Percentiles rank a stretch among this genome's conserved stretches.
phyloP scores from a whole-genome alignment of 2,797 vertebrate genomes.

The Mus spretus region DNA sequence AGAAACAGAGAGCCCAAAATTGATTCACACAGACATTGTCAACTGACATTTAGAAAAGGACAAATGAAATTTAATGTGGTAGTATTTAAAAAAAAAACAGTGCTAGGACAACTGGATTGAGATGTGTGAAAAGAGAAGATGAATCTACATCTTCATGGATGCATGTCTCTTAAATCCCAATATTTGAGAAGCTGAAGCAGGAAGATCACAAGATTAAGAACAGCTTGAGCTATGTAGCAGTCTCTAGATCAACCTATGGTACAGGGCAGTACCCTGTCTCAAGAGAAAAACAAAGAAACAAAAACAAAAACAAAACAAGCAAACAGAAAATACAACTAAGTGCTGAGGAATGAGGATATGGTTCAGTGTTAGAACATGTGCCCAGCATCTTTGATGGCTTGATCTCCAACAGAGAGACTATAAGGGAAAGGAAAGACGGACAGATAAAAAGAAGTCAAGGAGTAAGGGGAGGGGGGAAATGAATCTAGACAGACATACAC shows the following conservation, averaged over 20 bases:
- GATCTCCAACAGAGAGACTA: not conserved
- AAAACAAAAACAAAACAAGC: not conserved
- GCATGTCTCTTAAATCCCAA: not conserved
- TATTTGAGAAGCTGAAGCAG: not conserved
- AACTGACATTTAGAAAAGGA: not conserved
- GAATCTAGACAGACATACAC: not conserved
- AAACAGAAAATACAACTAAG: not conserved
- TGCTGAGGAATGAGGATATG: not conserved
- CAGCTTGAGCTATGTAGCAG: not conserved
- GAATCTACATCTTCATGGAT: not conserved
- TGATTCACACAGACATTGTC: not conserved
- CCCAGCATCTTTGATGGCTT: not conserved
- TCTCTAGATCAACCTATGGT: not conserved
- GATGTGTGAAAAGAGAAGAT: not conserved
- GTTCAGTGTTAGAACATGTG: not conserved
- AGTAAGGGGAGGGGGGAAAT: not conserved
- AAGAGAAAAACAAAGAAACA: not conserved
- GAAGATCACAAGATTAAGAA: not conserved
- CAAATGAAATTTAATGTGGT: not conserved
- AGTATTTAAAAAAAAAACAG: not conserved
- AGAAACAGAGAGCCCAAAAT: not conserved
- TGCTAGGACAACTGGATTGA: not conserved
- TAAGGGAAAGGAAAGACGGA: not conserved
- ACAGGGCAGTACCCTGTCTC: not conserved
- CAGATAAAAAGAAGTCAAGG: not conserved